A percentile compares a stretch with the other conserved stretches of the same genome.
phyloP scores from a whole-genome alignment of 2,888 invertebrate genomes.

The Sminthurides aquaticus region DNA sequence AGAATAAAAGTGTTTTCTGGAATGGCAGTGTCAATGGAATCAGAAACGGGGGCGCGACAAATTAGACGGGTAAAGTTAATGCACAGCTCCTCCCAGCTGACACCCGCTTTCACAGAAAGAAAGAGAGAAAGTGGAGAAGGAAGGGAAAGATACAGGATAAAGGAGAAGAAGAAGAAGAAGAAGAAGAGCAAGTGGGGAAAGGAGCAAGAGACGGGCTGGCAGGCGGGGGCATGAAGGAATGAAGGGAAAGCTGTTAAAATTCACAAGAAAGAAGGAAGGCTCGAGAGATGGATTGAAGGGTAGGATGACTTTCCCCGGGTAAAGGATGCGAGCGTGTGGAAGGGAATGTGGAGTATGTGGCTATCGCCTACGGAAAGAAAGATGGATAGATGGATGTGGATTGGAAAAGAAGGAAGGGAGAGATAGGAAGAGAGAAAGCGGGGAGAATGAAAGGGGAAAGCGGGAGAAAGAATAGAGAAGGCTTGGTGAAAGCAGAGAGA shows the following conservation, averaged over 20 bases:
- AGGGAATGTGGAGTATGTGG: neutral
- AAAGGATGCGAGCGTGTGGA: neutral
- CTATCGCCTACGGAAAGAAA: neutral
- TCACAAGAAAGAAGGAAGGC: neutral
- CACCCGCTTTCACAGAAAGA: neutral
- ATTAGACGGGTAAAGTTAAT: slow-evolving; percentile 5
- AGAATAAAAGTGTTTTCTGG: neutral
- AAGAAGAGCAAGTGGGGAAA: neutral
- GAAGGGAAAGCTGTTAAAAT: neutral
- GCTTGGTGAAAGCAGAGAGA: too few relatives aligned
- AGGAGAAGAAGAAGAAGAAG: neutral
- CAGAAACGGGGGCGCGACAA: slow-evolving; percentile 9
- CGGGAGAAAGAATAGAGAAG: neutral
- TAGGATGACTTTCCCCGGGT: neutral
- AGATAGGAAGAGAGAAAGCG: neutral
- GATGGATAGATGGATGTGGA: neutral
- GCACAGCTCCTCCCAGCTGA: slow-evolving; percentile 3
- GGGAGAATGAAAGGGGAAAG: neutral
- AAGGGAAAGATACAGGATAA: neutral
- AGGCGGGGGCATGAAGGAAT: too few relatives aligned
- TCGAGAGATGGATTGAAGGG: neutral
- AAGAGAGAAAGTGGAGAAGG: neutral
- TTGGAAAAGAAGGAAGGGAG: neutral
- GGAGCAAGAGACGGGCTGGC: neutral
- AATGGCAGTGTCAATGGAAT: slow-evolving; percentile 8